Conservation (phyloP, 2,888 invertebrate genomes). For the Bellardia pandia region DNA sequence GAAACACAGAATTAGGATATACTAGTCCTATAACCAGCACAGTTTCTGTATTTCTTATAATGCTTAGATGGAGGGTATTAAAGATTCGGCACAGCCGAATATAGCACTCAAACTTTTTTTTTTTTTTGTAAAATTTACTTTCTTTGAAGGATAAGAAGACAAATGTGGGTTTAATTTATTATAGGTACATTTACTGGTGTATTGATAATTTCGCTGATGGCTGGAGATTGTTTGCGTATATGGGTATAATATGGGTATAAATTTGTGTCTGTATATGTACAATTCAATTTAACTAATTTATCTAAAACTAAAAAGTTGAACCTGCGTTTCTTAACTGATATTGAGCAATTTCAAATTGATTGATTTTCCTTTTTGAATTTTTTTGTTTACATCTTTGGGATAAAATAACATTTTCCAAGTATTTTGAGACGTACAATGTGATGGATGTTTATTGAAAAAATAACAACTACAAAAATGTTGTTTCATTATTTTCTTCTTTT, state of each 20-base stretch:
- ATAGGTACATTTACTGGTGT: conserved; percentile 34
- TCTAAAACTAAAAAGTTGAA: conserved; percentile 46
- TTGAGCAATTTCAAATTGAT: conserved; percentile 63
- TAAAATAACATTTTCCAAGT: conserved; percentile 33
- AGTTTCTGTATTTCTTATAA: too few species aligned
- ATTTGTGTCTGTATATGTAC: not conserved
- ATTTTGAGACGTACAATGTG: conserved; percentile 47
- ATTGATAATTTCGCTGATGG: not conserved
- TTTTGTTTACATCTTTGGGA: conserved; percentile 24
- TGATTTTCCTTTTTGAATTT: conserved; percentile 47
- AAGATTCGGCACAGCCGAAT: too few species aligned
- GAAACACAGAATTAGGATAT: too few species aligned
- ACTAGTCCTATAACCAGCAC: too few species aligned
- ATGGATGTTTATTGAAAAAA: conserved; percentile 56
- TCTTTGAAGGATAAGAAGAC: conserved; percentile 37
- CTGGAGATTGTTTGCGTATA: not conserved
- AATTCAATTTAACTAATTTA: conserved; percentile 60
- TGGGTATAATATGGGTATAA: not conserved
- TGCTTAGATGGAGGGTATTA: too few species aligned
- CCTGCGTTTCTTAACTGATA: not conserved
- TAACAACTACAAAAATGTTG: conserved; percentile 27
- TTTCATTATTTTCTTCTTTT: conserved; percentile 5
- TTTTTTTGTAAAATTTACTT: too few species aligned
- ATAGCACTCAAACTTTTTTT: too few species aligned
- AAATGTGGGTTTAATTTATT: conserved; percentile 59